Evolutionary conservation across 92 coral and sea anemone species (phyloP), one percentile per base, ranked within the genome.

Genomic region (Porites divaricata): DNA sequence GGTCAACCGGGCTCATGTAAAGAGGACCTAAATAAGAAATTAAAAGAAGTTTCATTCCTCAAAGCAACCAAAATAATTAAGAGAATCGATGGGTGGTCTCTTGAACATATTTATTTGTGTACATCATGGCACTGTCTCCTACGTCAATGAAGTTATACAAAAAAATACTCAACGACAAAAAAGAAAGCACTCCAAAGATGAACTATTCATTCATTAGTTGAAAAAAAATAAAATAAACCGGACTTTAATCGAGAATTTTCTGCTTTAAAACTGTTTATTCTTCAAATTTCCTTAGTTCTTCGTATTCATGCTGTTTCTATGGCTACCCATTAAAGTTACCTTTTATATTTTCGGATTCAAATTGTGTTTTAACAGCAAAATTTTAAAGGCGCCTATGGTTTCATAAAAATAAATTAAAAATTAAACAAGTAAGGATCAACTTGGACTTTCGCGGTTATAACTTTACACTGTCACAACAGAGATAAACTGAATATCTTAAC

Each of bases 361-460:
- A 73, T 52, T 52, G 41, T 0, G 51, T 75, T 57, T 20, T 24
- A 54, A 24, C 63, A 56, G 59, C 2, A 54, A 54, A 54, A 54
- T 24, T 75, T 75, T 24, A 16, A 75, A 73, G 13, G 26, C 45
- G 48, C 5, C n/a, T 64, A 48, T 4, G 22, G 12, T 28, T 77
- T n/a, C 70, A 62, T n/a, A 35, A 77, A 48, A 41, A 68, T 15
- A 54, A 11, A 77, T 77, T 77, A 77, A 77, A 63, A 77, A 77
- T 77, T 77, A 4, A 77, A 77, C 61, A 59, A 50, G 50, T 17
- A 35, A 21, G 19, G 16, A 53, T 63, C 21, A 63, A 63, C n/a
- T n/a, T 56, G 67, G 13, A 1, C 16, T 23, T 63, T 63, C 48
- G 51, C 48, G 57, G 35, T 21, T n/a, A 13, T 2, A 6, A 11